Conservation (phyloP, 2,113 vertebrate genomes). For the Platysternon megacephalum region DNA sequence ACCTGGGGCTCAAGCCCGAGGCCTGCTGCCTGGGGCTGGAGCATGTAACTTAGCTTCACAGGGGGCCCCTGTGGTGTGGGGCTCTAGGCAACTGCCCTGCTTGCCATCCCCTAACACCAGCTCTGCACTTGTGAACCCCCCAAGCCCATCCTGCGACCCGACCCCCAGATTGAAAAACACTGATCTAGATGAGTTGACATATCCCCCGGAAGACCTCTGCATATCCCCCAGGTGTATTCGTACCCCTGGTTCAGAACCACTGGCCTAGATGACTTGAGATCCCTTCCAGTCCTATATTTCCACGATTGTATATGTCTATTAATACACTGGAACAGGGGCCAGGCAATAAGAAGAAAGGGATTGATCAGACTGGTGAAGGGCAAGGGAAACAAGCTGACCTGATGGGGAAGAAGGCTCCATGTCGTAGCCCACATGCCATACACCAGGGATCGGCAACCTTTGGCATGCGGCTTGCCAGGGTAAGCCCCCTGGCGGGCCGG, state of each 20-base stretch:
- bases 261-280: too few species aligned
- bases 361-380: background rate
- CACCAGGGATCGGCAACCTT: background rate
- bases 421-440: background rate
- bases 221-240: too few species aligned
- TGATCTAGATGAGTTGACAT: background rate
- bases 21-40: too few species aligned
- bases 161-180: background rate
- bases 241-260: too few species aligned
- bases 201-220: background rate
- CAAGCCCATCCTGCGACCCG: background rate
- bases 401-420: background rate
- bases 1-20: too few species aligned
- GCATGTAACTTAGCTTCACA: too few species aligned
- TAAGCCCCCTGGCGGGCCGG: too few species aligned
- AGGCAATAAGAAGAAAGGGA: background rate
- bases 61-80: too few species aligned
- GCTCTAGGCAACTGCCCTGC: background rate
- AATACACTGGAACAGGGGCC: background rate
- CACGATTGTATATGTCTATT: background rate
- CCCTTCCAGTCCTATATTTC: background rate
- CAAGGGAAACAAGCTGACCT: background rate
- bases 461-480: too few species aligned
- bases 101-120: background rate
- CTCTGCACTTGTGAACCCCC: background rate